Conservation (phyloP, 2,797 vertebrate species). For the Macrochelys suwanniensis region DNA sequence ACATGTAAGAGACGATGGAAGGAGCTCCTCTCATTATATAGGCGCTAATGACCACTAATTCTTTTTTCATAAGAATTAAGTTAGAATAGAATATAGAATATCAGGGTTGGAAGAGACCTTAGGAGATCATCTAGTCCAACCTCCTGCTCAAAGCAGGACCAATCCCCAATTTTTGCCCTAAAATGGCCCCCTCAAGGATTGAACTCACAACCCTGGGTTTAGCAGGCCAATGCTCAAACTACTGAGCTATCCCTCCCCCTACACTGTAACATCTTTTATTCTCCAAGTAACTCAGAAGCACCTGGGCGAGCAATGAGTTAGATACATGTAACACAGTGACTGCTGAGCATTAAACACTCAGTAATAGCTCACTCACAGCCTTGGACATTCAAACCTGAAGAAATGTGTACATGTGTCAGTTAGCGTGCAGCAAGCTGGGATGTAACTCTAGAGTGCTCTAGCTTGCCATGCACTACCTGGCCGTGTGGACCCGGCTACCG, state of each 20-base stretch:
- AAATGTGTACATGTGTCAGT: background rate
- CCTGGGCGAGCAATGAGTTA: background rate
- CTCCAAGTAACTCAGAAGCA: background rate
- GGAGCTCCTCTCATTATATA: accelerated
- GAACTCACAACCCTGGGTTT: no score
- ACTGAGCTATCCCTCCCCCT: no score
- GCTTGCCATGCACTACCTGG: background rate
- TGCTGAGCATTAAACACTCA: background rate
- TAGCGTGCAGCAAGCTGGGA: background rate
- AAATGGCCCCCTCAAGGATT: no score
- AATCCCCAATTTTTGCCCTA: no score
- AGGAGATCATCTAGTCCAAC: no score
- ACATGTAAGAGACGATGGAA: background rate
- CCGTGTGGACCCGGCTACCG: background rate
- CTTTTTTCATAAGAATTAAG: background rate
- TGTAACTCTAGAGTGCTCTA: background rate
- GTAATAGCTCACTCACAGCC: background rate
- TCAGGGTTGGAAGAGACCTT: no score
- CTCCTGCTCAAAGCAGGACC: no score
- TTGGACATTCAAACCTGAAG: background rate
- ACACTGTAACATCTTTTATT: accelerated
- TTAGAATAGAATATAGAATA: no score
- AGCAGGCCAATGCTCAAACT: no score
- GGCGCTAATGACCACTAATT: accelerated
- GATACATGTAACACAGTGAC: background rate